A percentile compares a stretch with the other conserved stretches of the same genome.
Evolutionary conservation across 2,113 vertebrate species (phyloP).

Genomic region (Python bivittatus): DNA sequence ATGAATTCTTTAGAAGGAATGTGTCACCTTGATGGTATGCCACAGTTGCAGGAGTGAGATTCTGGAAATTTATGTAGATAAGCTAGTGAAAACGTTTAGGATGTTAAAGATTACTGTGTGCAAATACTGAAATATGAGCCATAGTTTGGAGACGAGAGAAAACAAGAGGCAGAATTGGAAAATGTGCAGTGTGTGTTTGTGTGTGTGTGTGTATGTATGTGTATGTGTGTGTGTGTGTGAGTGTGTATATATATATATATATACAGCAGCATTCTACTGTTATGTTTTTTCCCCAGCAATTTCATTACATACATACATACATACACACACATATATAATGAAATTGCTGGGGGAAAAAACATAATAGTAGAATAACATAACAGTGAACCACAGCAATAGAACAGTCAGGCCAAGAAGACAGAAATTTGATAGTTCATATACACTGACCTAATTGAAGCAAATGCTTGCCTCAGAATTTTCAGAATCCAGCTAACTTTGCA

Average conservation of each 20-base stretch:
- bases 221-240: too few species aligned
- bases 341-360: neutral
- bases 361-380: neutral
- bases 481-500: neutral
- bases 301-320: too few species aligned
- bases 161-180: neutral
- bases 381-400: neutral
- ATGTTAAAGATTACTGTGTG: neutral
- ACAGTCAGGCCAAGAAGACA: neutral
- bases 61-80: neutral
- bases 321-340: too few species aligned
- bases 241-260: too few species aligned
- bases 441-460: neutral
- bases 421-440: neutral
- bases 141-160: neutral
- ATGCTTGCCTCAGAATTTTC: rapidly evolving
- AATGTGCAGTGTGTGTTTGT: neutral
- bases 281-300: too few species aligned
- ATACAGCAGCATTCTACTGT: too few species aligned
- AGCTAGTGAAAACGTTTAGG: neutral
- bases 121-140: neutral
- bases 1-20: neutral
- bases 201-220: too few species aligned
- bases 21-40: neutral
- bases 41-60: neutral